Evolutionary conservation across 2,797 vertebrate species (phyloP), one percentile per base, ranked within the genome.

Genomic region (Lates japonicus): DNA sequence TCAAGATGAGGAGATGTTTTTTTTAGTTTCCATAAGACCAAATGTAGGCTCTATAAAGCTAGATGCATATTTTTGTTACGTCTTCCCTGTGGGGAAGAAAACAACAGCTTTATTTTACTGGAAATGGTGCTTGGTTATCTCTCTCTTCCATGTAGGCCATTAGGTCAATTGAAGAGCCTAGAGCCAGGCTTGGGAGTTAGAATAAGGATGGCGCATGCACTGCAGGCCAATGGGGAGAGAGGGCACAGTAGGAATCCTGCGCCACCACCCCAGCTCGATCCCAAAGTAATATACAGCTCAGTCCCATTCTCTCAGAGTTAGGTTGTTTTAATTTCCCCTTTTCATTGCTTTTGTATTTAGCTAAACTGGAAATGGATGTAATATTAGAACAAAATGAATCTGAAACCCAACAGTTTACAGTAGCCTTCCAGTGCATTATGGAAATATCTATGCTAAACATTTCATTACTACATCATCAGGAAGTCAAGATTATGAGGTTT

Each of bases 91-190:
- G 65, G 54, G 87, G 51, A 84, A 90, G 80, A 82, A 89, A 88
- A 91, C 78, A 90, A 48, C 79, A 63, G 83, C 85, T 88, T 91
- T 91, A 90, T 94, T 93, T 95, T 94, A 95, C 92, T 95, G 95
- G 94, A 95, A 95, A 90, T 92, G 85, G 88, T 87, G 87, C 78
- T 87, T 70, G 90, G 93, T 91, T 95, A 96, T 95, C 94, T 94
- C 73, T 85, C 88, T 88, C n/a, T n/a, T 93, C 94, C 95, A 96
- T 95, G 94, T 96, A 94, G 95, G 93, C 94, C 94, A 96, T 96
- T 96, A 96, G 95, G 95, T 96, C 94, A 95, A 92, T 96, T 95
- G 90, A 95, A 90, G 88, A 91, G 90, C 91, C 88, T 90, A 87
- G 91, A n/a, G 90, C 90, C 86, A 90, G 78, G 89, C 81, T 46